Evolutionary conservation across 2,797 vertebrate genomes (phyloP).

Genomic region (Vireo griseus): DNA sequence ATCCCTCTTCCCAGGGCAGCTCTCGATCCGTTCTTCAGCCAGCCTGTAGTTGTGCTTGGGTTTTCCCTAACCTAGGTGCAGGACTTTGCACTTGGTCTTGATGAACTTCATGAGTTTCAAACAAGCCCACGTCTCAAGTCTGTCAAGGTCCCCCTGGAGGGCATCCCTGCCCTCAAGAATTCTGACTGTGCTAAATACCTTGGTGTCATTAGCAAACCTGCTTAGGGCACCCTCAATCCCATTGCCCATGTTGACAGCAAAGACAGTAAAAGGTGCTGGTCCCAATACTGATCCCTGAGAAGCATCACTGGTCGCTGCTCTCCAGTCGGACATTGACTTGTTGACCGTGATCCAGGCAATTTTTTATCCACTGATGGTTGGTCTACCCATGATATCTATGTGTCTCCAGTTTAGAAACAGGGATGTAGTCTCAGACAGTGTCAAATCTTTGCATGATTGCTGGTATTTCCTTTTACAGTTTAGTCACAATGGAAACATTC

Average conservation of each 20-base stretch:
- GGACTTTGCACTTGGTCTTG: not conserved
- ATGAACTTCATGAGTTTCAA: not conserved
- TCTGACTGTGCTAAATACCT: not conserved
- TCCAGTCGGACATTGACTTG: not conserved
- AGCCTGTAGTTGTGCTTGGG: not conserved
- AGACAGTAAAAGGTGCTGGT: not conserved
- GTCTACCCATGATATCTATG: not conserved
- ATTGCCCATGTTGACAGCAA: not conserved
- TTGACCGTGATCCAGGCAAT: not conserved
- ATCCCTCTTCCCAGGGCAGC: not conserved
- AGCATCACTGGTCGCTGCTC: not conserved
- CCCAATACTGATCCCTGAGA: no score
- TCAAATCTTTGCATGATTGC: not conserved
- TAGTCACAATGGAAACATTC: not conserved
- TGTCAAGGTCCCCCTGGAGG: not conserved
- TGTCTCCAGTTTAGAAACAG: not conserved
- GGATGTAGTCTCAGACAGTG: not conserved
- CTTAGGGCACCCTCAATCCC: not conserved
- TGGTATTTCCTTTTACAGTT: not conserved
- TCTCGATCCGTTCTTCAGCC: rapidly evolving
- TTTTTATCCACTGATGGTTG: not conserved
- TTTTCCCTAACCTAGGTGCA: not conserved
- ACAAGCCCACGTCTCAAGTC: not conserved
- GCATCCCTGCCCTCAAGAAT: not conserved
- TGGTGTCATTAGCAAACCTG: not conserved